Percentiles rank a stretch among this genome's conserved stretches.
Evolutionary conservation across 2,113 vertebrate species (phyloP).

Genomic region (Orientallactaga bullata): DNA sequence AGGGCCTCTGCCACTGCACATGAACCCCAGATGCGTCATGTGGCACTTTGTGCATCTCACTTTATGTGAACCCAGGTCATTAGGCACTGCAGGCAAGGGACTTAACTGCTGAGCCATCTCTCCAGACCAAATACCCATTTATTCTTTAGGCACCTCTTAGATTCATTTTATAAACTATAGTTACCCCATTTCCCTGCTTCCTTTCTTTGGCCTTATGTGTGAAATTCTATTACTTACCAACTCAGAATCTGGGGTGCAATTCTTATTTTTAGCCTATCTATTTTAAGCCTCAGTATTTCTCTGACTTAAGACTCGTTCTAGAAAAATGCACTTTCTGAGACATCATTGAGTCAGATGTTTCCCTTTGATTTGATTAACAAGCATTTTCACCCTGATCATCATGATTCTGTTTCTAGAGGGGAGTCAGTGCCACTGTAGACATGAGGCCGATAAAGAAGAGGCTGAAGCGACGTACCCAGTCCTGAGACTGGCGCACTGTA

Average conservation of each 20-base stretch:
- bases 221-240: accelerated
- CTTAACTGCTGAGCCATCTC: no score
- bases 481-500: constrained; percentile 86
- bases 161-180: no score
- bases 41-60: no score
- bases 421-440: neutral
- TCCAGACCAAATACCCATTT: neutral
- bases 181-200: accelerated
- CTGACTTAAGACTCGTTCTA: neutral
- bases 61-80: no score
- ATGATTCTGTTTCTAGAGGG: constrained; percentile 71
- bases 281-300: neutral
- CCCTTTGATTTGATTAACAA: neutral
- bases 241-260: accelerated
- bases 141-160: no score
- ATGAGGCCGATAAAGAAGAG: neutral
- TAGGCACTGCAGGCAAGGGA: no score
- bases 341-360: accelerated
- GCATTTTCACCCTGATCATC: neutral
- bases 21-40: no score
- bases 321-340: accelerated
- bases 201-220: neutral
- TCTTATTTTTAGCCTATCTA: neutral
- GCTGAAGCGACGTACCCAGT: constrained; percentile 88
- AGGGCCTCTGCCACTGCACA: no score